Percentiles rank a stretch among this genome's conserved stretches.
Conservation (phyloP, 2,888 invertebrate genomes). For the Nipponacmea schrenckii region DNA sequence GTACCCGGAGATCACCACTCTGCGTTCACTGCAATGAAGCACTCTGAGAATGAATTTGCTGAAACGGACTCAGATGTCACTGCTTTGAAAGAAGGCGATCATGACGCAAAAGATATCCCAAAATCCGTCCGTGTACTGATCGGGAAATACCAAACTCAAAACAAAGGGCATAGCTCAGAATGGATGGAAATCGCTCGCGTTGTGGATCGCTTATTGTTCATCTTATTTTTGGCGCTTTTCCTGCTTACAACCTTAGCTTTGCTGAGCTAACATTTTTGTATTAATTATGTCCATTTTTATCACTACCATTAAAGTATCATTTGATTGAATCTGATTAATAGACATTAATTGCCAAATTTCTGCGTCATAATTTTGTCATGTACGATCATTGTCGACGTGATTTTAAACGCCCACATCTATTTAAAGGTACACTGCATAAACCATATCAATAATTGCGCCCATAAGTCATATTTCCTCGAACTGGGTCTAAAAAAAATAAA, state of each 20-base stretch:
- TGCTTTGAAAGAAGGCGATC: conserved; percentile 21
- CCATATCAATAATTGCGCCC: too few relatives aligned
- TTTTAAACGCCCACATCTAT: too few relatives aligned
- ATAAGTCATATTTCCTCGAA: too few relatives aligned
- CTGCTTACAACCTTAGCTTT: conserved; percentile 20
- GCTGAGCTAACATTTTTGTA: conserved; percentile 13
- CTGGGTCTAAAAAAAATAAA: too few relatives aligned
- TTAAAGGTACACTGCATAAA: too few relatives aligned
- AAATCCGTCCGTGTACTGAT: conserved; percentile 18
- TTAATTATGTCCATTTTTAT: background rate
- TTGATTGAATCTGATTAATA: background rate
- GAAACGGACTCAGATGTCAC: conserved; percentile 28
- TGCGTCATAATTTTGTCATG: too few relatives aligned
- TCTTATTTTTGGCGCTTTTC: conserved; percentile 23
- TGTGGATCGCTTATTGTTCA: conserved; percentile 23
- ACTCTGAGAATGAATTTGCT: conserved; percentile 13
- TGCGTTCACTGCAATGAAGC: conserved; percentile 19
- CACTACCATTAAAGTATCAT: background rate
- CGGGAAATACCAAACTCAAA: conserved; percentile 17
- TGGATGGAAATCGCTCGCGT: conserved; percentile 26
- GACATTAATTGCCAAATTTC: too few relatives aligned
- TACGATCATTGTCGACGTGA: too few relatives aligned
- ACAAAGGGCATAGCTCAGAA: conserved; percentile 12
- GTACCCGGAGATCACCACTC: conserved; percentile 8
- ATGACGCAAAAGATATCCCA: conserved; percentile 23